Base-by-base conservation (phyloP, 64 coral and sea anemone species). In the Porites lutea region DNA sequence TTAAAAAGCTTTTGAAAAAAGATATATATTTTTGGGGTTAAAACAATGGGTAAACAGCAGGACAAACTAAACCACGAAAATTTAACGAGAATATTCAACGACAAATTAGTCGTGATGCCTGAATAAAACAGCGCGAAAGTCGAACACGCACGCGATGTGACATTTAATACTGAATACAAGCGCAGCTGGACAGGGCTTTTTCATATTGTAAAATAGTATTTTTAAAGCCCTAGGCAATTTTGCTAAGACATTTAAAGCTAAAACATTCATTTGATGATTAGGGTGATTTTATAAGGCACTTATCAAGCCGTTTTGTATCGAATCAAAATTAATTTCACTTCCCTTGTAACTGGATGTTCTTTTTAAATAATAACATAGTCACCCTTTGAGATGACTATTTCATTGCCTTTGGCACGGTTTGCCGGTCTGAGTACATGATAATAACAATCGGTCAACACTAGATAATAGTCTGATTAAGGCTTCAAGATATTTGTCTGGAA, bases 281-380 rank as follows among this genome's bases (percentile, higher is more conserved):
- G 27, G 27, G 27, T 37, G 27, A 37, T 37, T 37, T 37, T 37
- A 37, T 37, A 37, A 37, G 27, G 27, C 75, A 9, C 52, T 78
- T 58, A 78, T 58, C n/a, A 23, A 55, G 75, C 52, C 50, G 52
- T 57, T 53, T 53, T 78, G 48, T 76, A 76, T 76, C 73, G 13
- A 76, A 76, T 51, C 51, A 52, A 22, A 57, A 57, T 78, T 53
- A 16, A 9, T 19, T 22, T 11, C 16, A 78, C 22, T 11, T 55
- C 9, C 10, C 75, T 55, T 23, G 49, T 6, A 55, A 55, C 48
- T 57, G 18, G 49, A 78, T 57, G 49, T n/a, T 51, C 19, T 23
- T 23, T 55, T 78, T 78, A 10, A 13, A 8, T 19, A 11, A 54
- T 19, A 54, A 78, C 18, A 65, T 14, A 65, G 18, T 12, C 13